These are phyloP conservation scores for Trissolcus brochymenae DNA, from an alignment of 2,888 invertebrate genomes.

Conservation along the genomic window DNA sequence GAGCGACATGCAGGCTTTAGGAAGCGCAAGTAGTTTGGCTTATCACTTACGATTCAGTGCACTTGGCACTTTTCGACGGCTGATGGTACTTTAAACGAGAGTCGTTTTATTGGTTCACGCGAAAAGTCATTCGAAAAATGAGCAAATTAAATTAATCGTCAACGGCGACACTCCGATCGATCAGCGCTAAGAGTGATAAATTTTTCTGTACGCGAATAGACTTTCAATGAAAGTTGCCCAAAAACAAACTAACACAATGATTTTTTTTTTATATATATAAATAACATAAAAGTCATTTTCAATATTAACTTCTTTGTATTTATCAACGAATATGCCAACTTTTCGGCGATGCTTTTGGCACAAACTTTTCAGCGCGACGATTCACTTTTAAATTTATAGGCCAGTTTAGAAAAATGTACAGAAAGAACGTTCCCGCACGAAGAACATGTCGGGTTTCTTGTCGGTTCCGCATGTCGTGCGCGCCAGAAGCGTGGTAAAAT, in stretches of 20 bases:
- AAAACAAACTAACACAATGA: background rate
- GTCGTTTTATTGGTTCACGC: constrained; percentile 48
- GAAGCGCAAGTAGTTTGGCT: constrained; percentile 48
- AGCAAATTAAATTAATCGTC: constrained; percentile 50
- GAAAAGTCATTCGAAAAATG: constrained; percentile 46
- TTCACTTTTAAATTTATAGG: constrained; percentile 16
- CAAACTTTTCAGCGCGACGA: constrained; percentile 2
- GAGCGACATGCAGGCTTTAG: constrained; percentile 23
- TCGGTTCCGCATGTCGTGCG: constrained; percentile 1
- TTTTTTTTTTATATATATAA: too few species aligned
- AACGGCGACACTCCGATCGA: constrained; percentile 25
- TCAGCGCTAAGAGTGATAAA: background rate
- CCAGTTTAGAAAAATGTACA: constrained; percentile 12
- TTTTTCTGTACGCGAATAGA: too few species aligned
- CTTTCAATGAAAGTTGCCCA: too few species aligned
- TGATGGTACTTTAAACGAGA: constrained; percentile 47
- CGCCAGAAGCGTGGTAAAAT: constrained; percentile 44
- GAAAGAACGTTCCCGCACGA: constrained; percentile 3
- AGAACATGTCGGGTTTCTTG: constrained; percentile 21
- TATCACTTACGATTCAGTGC: constrained; percentile 56
- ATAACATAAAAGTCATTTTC: too few species aligned
- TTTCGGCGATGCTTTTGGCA: too few species aligned
- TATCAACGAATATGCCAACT: too few species aligned
- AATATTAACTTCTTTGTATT: too few species aligned
- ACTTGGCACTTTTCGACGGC: constrained; percentile 44